Evolutionary conservation across 2,888 invertebrate genomes (phyloP).

Genomic region (Ariolimax columbianus): DNA sequence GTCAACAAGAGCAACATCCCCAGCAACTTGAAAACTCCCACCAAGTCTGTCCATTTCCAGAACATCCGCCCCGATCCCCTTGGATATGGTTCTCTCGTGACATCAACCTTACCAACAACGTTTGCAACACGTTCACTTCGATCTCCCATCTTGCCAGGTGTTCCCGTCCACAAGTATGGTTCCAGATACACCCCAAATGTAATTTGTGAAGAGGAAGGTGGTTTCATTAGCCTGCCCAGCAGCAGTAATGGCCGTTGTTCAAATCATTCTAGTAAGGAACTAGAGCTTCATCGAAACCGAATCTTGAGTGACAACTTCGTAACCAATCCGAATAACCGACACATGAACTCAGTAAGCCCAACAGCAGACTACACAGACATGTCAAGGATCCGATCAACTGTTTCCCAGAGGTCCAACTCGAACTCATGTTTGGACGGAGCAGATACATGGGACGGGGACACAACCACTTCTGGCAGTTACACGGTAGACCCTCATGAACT

Average conservation of each 20-base stretch:
- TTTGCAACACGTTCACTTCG: constrained; percentile 22
- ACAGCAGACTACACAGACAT: constrained; percentile 55
- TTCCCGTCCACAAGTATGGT: neutral
- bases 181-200: constrained; percentile 32
- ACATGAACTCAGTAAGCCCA: neutral
- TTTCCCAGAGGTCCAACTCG: constrained; percentile 43
- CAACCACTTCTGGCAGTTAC: constrained; percentile 60
- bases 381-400: constrained; percentile 33
- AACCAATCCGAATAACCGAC: constrained; percentile 10
- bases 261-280: constrained; percentile 22
- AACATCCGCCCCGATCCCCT: constrained; percentile 44
- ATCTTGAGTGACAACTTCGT: neutral
- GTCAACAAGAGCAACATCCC: constrained; percentile 21
- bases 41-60: constrained; percentile 43
- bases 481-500: constrained; percentile 56
- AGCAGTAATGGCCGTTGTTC: constrained; percentile 34
- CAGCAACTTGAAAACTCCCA: constrained; percentile 13
- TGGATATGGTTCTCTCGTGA: neutral
- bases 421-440: constrained; percentile 40
- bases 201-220: constrained; percentile 39
- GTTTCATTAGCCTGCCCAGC: constrained; percentile 47
- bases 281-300: constrained; percentile 29
- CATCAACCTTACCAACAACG: neutral
- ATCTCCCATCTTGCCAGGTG: neutral
- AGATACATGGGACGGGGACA: constrained; percentile 55